phyloP scores from a whole-genome alignment of 1,140 invertebrate species.

The Drosophila rhopaloa region DNA sequence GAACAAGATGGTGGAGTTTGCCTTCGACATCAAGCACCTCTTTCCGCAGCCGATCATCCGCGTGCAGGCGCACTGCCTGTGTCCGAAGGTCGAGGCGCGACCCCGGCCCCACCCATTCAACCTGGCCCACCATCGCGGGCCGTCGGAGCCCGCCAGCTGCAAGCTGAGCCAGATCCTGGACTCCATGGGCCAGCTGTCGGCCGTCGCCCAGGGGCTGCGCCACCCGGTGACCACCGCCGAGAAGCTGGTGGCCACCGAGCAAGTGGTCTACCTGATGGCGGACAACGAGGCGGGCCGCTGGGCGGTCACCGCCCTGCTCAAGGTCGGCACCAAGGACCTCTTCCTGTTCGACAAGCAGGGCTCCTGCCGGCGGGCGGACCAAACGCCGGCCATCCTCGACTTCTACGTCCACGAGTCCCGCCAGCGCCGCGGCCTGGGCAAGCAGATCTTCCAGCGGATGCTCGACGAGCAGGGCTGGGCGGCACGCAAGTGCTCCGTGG shows the following conservation, averaged over 20 bases:
- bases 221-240: conserved; percentile 22
- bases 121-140: background rate
- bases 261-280: conserved; percentile 39
- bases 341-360: conserved; percentile 90
- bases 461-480: conserved; percentile 88
- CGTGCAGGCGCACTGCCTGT: conserved; percentile 19
- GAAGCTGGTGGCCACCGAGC: conserved; percentile 10
- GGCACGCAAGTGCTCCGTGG: conserved; percentile 92
- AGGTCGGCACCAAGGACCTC: conserved; percentile 92
- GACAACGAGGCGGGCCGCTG: conserved; percentile 85
- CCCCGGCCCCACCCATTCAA: no score
- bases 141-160: no score
- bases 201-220: conserved; percentile 27
- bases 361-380: conserved; percentile 85
- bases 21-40: conserved; percentile 34
- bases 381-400: conserved; percentile 91
- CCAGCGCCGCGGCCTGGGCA: conserved; percentile 92
- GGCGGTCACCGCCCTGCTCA: conserved; percentile 91
- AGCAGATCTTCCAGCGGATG: conserved; percentile 91
- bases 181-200: conserved; percentile 32
- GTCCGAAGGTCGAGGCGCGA: background rate
- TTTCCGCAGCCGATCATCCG: conserved; percentile 34
- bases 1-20: conserved; percentile 34
- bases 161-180: conserved; percentile 33
- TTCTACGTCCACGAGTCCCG: conserved; percentile 92